A percentile compares a stretch with the other conserved stretches of the same genome.
Conservation (phyloP, 2,113 vertebrate species). For the Tursiops truncatus region DNA sequence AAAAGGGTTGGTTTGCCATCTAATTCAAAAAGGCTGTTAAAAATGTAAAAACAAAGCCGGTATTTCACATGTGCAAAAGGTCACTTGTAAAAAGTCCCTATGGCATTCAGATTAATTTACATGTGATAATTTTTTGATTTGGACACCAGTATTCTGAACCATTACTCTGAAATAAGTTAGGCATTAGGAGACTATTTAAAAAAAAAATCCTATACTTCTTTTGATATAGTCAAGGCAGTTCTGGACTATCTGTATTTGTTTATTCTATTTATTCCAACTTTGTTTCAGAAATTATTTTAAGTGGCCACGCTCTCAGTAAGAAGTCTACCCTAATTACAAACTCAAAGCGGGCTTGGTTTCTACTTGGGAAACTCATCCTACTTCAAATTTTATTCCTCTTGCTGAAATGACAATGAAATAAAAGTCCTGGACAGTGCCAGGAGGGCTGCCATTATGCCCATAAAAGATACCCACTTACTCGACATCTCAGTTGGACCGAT, state of each 20-base stretch:
- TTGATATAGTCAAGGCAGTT: not conserved
- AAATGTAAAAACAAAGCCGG: slow-evolving; percentile 56
- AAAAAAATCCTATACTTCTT: not conserved
- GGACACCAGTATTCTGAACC: not conserved
- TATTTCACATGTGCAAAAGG: slow-evolving; percentile 63
- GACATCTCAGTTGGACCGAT: not conserved
- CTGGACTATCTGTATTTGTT: not conserved
- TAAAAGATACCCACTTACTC: not conserved
- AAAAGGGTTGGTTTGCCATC: slow-evolving; percentile 14
- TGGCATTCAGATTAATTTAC: not conserved
- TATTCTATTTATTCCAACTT: not conserved
- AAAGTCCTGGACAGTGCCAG: not conserved
- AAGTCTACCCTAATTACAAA: not conserved
- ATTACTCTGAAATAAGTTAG: not conserved
- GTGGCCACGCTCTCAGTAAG: not conserved
- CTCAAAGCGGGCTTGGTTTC: not conserved
- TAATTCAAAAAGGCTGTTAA: slow-evolving; percentile 10
- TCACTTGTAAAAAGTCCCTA: slow-evolving; percentile 15
- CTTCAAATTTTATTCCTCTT: slow-evolving; percentile 7
- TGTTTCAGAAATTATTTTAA: not conserved
- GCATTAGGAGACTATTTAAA: not conserved
- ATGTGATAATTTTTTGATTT: not conserved
- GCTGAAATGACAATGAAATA: not conserved
- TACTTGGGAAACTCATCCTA: not conserved
- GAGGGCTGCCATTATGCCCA: not conserved